A percentile compares a stretch with the other conserved stretches of the same genome.
Evolutionary conservation across 2,888 invertebrate species (phyloP).

Genomic region (Flexamia atlantica): DNA sequence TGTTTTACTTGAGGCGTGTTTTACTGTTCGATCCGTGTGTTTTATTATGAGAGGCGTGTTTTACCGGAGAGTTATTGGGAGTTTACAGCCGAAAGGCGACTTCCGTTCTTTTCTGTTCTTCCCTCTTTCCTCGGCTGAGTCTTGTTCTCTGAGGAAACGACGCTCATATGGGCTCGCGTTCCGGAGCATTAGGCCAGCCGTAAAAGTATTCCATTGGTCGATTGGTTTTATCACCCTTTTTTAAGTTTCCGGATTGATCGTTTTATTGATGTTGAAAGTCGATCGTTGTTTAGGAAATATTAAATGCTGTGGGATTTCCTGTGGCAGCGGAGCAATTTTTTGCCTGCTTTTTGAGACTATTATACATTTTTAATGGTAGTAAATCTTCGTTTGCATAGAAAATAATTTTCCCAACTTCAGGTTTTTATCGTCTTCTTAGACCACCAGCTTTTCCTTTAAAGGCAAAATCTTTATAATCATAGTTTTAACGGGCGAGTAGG

Average conservation of each 20-base stretch:
- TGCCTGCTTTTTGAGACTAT: too few relatives aligned
- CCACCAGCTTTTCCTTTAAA: too few relatives aligned
- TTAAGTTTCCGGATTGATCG: background rate
- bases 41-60: conserved; percentile 7
- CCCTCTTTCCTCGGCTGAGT: background rate
- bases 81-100: background rate
- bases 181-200: background rate
- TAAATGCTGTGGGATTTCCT: too few relatives aligned
- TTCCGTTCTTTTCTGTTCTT: background rate
- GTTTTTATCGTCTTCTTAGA: too few relatives aligned
- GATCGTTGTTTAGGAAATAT: too few relatives aligned
- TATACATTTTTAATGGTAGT: too few relatives aligned
- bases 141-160: background rate
- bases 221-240: background rate
- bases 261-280: background rate
- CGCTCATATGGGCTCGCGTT: background rate
- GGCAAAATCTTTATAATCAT: too few relatives aligned
- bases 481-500: too few relatives aligned
- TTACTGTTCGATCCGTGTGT: background rate
- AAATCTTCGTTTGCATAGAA: too few relatives aligned
- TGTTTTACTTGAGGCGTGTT: background rate
- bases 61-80: background rate
- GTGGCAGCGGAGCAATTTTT: too few relatives aligned
- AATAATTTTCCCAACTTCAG: too few relatives aligned
- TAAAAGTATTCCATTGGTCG: conserved; percentile 14